Evolutionary conservation across 2,797 vertebrate genomes (phyloP), one percentile per base, ranked within the genome.

Genomic region (Pseudochromis fuscus): DNA sequence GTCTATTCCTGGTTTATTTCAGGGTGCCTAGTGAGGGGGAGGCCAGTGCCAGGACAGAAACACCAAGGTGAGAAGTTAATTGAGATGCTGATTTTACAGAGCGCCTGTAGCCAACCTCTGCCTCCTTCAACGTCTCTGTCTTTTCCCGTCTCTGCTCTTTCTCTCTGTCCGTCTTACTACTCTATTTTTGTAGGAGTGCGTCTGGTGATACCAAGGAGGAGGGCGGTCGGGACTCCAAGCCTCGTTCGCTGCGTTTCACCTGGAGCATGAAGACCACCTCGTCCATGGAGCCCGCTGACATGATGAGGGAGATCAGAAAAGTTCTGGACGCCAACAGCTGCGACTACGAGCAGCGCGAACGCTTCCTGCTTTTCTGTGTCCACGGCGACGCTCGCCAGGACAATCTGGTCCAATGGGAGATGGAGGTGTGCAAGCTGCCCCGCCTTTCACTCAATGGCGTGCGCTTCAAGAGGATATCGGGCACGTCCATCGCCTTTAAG

Each of bases 261-360:
- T 99, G 97, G 97, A 98, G 97, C 76, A 99, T 99, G 97, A 99
- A 99, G 94, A 99, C 97, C 91, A 99, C 97, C 0, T 97, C 97
- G 48, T 97, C 97, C 44, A 98, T 98, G 97, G 97, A 98, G 93
- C 97, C 97, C 0, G 95, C 94, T 0, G 97, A 98, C 86, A 98
- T 99, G 97, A 98, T 99, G 97, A 93, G 95, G 77, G 97, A 99
- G 89, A 99, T 99, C 90, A 94, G 97, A 15, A 99, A 99, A 87
- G 97, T 98, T 40, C 89, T 99, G 88, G 97, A 99, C 23, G 96
- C 96, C 72, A 98, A 98, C 91, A 97, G 96, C 92, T 99, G 97
- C 84, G 97, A 98, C 78, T 99, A 98, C 0, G 97, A 99, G 92
- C 97, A 98, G 64, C 97, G 97, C 3, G 97, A 99, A 87, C 94